These are phyloP conservation scores for Pseudomyrmex concolor DNA, from an alignment of 1,140 invertebrate species.

Conservation along the genomic window DNA sequence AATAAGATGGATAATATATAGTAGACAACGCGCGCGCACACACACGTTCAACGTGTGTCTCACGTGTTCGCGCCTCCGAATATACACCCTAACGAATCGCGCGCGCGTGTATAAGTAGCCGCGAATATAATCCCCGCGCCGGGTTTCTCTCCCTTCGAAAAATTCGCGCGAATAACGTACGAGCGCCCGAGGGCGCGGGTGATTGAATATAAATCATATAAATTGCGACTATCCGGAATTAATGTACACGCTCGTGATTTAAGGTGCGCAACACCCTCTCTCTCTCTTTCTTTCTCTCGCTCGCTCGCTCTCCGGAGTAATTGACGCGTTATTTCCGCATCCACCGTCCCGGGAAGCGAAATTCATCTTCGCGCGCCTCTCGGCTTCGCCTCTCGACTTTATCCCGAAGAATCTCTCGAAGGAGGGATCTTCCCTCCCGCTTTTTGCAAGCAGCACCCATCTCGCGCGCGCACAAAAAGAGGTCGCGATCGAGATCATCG, in stretches of 20 bases:
- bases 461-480: conserved; percentile 29
- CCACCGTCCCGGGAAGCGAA: conserved; percentile 36
- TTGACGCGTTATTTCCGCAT: conserved; percentile 68
- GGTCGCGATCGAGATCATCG: conserved; percentile 80
- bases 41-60: background rate
- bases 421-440: background rate
- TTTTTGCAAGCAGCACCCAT: background rate
- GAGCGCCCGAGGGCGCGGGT: conserved; percentile 46
- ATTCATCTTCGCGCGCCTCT: conserved; percentile 60
- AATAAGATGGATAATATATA: conserved; percentile 53
- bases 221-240: conserved; percentile 66
- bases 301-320: conserved; percentile 26
- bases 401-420: conserved; percentile 40
- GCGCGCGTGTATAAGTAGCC: conserved; percentile 50
- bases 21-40: background rate
- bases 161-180: conserved; percentile 41
- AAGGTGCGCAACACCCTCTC: conserved; percentile 34
- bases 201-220: conserved; percentile 70
- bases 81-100: conserved; percentile 54
- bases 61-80: background rate
- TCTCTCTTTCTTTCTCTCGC: background rate
- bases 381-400: conserved; percentile 55
- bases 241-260: conserved; percentile 66
- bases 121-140: conserved; percentile 52
- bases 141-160: conserved; percentile 13